Base-by-base conservation (phyloP, 2,888 invertebrate species). In the Diadromus collaris region DNA sequence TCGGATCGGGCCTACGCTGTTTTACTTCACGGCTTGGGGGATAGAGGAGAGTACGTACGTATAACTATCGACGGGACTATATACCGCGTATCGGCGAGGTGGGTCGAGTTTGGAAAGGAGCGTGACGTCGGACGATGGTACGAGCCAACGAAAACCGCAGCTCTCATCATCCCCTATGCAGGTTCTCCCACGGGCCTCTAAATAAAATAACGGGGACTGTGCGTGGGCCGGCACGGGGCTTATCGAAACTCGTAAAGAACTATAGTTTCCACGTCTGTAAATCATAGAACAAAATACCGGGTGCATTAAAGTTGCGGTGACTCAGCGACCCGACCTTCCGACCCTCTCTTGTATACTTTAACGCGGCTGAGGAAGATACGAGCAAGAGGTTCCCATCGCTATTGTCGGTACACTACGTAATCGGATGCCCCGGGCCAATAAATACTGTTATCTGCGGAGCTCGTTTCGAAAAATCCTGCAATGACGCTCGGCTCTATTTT, bases 71-170 rank as follows among this genome's bases (percentile, higher is more conserved):
- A 44, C 21, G 67, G 38, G 3, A 16, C 38, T 51, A 10, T 9
- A 51, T 3, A 9, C n/a, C 27, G 38, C 51, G 67, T 4, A 54
- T 67, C 34, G n/a, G 34, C 24, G 67, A 56, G n/a, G 67, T 21
- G 54, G 51, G 38, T 38, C 54, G 64, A 69, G 27, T 51, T 69
- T 29, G 69, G 51, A 51, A n/a, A 51, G 51, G 48, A 69, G 69
- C 58, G 70, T 70, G 76, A 76, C 64, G 76, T 70, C 70, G 70
- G 69, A 64, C 58, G 38, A 64, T 76, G 76, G 74, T 67, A 74
- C 74, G 51, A 56, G 51, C 56, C 38, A 6, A 21, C 34, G 24
- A 27, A 61, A 51, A 64, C 61, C 58, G 38, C 70, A 27, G 56
- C 54, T 58, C 69, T 58, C 69, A 48, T 70, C 69, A 58, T 69